Evolutionary conservation across 2,888 invertebrate species (phyloP).

Genomic region (Thymelicus acteon): DNA sequence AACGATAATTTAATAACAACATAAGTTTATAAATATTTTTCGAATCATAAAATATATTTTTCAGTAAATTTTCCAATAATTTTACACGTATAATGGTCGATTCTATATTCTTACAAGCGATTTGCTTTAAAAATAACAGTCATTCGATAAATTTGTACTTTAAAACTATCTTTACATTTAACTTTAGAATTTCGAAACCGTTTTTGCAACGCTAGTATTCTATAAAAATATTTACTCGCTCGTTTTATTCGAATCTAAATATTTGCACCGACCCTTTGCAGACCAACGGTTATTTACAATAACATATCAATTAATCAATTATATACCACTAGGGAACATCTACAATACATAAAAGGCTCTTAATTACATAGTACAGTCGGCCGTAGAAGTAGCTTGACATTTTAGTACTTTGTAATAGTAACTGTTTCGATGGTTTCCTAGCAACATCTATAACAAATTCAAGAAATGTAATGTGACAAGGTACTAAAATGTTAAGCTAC

Average conservation of each 20-base stretch:
- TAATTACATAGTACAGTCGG: too few relatives aligned
- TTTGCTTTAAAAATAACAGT: conserved; percentile 37
- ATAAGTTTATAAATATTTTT: conserved; percentile 5
- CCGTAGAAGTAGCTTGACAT: too few relatives aligned
- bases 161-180: conserved; percentile 29
- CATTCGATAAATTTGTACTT: conserved; percentile 40
- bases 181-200: conserved; percentile 11
- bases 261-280: not conserved
- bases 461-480: too few relatives aligned
- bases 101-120: conserved; percentile 12
- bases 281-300: not conserved
- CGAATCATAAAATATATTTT: conserved; percentile 10
- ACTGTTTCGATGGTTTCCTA: too few relatives aligned
- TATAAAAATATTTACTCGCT: conserved; percentile 6
- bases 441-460: too few relatives aligned
- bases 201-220: conserved; percentile 1
- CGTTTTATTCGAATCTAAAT: not conserved
- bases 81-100: conserved; percentile 18
- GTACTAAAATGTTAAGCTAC: too few relatives aligned
- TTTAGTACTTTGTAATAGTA: too few relatives aligned
- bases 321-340: not conserved
- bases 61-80: not conserved
- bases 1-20: conserved; percentile 15
- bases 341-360: conserved; percentile 1
- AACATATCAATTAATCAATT: not conserved